Conservation (phyloP, 1,140 invertebrate genomes). For the Hyles vespertilio region DNA sequence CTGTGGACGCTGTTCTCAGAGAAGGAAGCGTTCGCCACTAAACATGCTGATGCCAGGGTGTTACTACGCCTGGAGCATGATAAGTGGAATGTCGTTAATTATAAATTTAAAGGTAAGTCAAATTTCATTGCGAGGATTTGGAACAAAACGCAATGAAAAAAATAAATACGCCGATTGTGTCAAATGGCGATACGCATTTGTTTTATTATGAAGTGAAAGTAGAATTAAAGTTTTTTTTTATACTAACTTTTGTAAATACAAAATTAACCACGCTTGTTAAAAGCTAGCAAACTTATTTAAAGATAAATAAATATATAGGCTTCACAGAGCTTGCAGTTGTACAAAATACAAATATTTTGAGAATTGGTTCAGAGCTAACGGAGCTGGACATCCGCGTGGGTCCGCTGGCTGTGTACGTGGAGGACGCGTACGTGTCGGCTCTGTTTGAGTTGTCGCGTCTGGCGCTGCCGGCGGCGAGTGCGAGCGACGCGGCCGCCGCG, state of each 20-base stretch:
- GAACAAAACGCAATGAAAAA: too few relatives aligned
- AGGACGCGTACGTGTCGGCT: slow-evolving; percentile 49
- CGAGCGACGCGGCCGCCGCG: neutral
- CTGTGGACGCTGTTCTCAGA: slow-evolving; percentile 44
- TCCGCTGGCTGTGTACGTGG: slow-evolving; percentile 50
- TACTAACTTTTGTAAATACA: too few relatives aligned
- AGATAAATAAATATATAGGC: too few relatives aligned
- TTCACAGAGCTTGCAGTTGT: too few relatives aligned
- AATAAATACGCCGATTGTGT: too few relatives aligned
- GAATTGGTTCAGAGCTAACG: slow-evolving; percentile 28
- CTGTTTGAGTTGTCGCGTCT: slow-evolving; percentile 31
- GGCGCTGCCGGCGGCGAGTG: slow-evolving; percentile 10
- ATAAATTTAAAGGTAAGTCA: slow-evolving; percentile 29
- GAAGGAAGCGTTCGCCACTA: slow-evolving; percentile 13
- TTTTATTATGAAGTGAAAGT: too few relatives aligned
- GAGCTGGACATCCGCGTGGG: slow-evolving; percentile 45
- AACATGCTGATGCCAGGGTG: slow-evolving; percentile 21
- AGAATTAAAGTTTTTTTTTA: too few relatives aligned
- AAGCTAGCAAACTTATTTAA: too few relatives aligned
- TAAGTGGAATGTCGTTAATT: slow-evolving; percentile 30
- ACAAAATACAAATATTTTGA: neutral
- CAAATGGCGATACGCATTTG: too few relatives aligned
- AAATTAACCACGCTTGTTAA: too few relatives aligned
- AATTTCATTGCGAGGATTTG: neutral
- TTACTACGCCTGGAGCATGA: slow-evolving; percentile 26